Base-by-base conservation (phyloP, 2,113 vertebrate genomes). In the Microcebus lehilahytsara region DNA sequence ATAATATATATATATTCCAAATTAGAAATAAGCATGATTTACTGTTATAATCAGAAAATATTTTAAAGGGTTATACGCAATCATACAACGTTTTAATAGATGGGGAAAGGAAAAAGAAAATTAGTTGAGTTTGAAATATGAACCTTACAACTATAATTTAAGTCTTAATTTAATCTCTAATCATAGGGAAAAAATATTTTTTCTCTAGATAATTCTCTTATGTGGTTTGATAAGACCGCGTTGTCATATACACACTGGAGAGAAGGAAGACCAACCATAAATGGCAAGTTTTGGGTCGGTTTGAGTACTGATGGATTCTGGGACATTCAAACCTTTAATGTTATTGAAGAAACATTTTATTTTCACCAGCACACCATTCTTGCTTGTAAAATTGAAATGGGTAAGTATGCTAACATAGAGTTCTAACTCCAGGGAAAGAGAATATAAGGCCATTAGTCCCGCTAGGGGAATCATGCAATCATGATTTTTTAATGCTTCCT, bases 221-320 rank as follows among this genome's bases (percentile, higher is more conserved):
- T 98, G 97, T 99, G 99, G 99, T 99, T 98, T 71, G 99, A 99
- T 85, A 99, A 99, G 87, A 99, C 99, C 69, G 97, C 93, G 23
- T 98, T 99, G 77, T 99, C 99, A n/a, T 99, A 99, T 96, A 99
- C 99, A 91, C 99, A 99, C 92, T 99, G 99, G 99, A 98, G 95
- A 27, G 42, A 34, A 4, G 99, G 99, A 85, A 98, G 99, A 96
- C 99, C 99, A 58, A 40, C 98, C 46, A 67, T 99, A 53, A 95
- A 86, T 27, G 75, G 96, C 27, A 96, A 53, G 19, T 99, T 99
- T 98, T 97, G 99, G 98, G 99, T 99, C 53, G 99, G 99, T 40
- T 98, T 99, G 97, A 98, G 95, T 89, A 74, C 97, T 11, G 98
- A 99, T 79, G 99, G 99, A 0, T 98, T 98, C 96, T 99, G 99